phyloP scores from a whole-genome alignment of 2,113 vertebrate genomes.

The Hippopotamus amphibius region DNA sequence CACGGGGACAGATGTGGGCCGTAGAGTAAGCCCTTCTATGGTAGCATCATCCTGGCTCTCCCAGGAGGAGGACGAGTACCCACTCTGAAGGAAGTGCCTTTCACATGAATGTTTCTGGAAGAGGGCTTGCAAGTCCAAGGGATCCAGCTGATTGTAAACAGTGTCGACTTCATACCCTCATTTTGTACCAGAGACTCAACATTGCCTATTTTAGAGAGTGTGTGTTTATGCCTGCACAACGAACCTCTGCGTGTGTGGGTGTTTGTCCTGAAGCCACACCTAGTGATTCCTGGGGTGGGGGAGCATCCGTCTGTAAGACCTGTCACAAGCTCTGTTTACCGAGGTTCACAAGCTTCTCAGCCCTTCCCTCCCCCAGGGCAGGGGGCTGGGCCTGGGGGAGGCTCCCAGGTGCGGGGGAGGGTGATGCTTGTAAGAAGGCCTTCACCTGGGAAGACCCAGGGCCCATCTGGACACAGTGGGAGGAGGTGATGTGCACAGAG shows the following conservation, averaged over 20 bases:
- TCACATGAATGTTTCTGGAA: conserved; percentile 51
- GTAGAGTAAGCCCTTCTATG: conserved; percentile 36
- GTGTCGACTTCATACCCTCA: conserved; percentile 28
- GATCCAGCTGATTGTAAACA: conserved; percentile 67
- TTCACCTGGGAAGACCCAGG: not conserved
- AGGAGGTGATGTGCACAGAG: not conserved
- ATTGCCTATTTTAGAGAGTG: conserved; percentile 67
- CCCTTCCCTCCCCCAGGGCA: not conserved
- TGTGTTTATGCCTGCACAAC: conserved; percentile 61
- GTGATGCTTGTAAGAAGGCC: not conserved
- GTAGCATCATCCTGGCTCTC: not conserved
- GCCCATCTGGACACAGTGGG: rapidly evolving
- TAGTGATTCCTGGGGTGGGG: not conserved
- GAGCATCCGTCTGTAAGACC: not conserved
- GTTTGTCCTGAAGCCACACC: conserved; percentile 62
- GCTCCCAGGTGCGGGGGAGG: not conserved
- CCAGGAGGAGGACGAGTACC: not conserved
- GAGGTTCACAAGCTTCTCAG: not conserved
- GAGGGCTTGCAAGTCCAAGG: not conserved
- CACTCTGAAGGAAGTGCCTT: not conserved
- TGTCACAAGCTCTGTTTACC: rapidly evolving
- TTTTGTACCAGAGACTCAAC: conserved; percentile 73
- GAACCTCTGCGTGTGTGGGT: conserved; percentile 25
- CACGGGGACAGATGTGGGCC: not conserved
- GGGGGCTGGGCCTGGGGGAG: not conserved